Conservation (phyloP, 2,888 invertebrate genomes). For the Chirona hameri region DNA sequence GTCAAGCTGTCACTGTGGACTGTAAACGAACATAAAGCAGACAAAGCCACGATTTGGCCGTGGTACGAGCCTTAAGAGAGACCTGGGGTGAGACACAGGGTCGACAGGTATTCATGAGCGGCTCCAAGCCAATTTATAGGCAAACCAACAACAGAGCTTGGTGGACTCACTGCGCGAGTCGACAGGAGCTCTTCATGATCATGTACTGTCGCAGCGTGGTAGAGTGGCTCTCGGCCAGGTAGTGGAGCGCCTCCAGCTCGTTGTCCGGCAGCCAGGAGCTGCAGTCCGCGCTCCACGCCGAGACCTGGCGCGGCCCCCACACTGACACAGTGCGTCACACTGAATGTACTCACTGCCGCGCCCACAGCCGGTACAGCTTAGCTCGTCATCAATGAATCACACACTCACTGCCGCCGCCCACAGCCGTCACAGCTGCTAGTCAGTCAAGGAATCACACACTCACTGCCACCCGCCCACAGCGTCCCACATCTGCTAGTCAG, state of each 20-base stretch:
- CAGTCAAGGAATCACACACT: background rate
- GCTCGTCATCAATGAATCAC: background rate
- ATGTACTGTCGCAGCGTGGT: conserved; percentile 8
- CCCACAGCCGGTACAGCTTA: background rate
- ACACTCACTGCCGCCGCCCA: background rate
- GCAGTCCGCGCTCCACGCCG: background rate
- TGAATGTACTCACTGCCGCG: background rate
- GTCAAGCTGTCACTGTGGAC: background rate
- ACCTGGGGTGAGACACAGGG: no score
- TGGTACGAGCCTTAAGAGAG: no score
- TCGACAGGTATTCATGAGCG: background rate
- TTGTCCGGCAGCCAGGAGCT: background rate
- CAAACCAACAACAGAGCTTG: background rate
- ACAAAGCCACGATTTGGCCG: no score
- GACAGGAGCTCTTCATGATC: conserved; percentile 24
- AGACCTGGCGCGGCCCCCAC: background rate
- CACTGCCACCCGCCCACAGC: background rate
- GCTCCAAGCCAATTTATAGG: background rate
- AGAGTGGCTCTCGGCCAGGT: conserved; percentile 4
- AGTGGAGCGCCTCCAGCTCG: background rate
- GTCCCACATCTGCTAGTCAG: background rate
- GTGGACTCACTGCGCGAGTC: background rate
- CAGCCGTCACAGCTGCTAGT: background rate
- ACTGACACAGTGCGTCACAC: background rate
- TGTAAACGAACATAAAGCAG: background rate